phyloP scores from a whole-genome alignment of 2,797 vertebrate genomes.

The Anisognathus igniventris region DNA sequence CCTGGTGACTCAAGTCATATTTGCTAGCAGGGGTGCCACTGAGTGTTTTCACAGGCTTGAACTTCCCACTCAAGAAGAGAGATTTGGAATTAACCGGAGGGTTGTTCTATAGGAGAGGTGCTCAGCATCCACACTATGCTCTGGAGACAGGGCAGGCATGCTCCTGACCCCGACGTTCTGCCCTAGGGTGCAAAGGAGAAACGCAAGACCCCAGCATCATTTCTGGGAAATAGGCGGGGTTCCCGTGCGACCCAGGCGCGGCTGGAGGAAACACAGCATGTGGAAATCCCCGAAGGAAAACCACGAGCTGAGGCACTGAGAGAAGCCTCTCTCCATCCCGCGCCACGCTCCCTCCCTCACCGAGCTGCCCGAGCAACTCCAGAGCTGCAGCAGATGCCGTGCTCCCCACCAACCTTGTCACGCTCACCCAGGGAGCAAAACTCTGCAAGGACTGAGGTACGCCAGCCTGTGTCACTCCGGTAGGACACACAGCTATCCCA shows the following conservation, averaged over 20 bases:
- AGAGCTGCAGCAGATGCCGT: neutral
- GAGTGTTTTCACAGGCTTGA: neutral
- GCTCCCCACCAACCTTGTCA: neutral
- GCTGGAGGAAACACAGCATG: neutral
- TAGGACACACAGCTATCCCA: neutral
- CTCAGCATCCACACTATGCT: neutral
- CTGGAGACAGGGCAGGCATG: neutral
- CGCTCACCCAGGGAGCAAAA: neutral
- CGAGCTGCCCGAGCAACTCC: neutral
- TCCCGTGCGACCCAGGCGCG: rapidly evolving
- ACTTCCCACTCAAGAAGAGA: neutral
- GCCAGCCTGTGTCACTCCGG: neutral
- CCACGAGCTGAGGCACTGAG: neutral
- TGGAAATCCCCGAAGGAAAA: neutral
- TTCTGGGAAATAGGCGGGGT: neutral
- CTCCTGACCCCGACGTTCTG: neutral
- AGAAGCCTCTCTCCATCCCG: neutral
- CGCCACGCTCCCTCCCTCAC: neutral
- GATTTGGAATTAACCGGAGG: neutral
- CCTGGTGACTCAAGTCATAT: neutral
- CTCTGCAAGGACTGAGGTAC: neutral
- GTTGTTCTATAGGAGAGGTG: neutral
- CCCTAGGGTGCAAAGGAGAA: neutral
- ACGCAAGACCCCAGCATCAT: neutral
- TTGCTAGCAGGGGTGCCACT: neutral